Conservation (phyloP, 1,140 invertebrate species). For the Drosophila trapezifrons region DNA sequence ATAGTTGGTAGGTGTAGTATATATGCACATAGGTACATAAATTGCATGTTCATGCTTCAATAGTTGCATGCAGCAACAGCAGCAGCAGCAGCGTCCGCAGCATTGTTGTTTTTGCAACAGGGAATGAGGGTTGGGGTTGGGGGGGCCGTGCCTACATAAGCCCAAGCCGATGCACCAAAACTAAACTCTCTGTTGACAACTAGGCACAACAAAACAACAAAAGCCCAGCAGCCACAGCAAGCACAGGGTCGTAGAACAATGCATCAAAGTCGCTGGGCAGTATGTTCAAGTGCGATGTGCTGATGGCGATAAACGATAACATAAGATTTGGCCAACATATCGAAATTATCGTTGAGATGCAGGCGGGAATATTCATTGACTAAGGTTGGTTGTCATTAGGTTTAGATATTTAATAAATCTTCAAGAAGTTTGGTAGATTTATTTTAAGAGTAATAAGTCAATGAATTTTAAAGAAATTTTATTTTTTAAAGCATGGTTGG, state of each 20-base stretch:
- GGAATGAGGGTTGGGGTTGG: background rate
- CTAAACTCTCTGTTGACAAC: slow-evolving; percentile 70
- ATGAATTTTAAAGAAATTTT: no score
- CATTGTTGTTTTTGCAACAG: slow-evolving; percentile 37
- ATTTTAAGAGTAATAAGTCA: background rate
- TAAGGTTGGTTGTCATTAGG: background rate
- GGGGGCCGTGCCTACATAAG: slow-evolving; percentile 49
- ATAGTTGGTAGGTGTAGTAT: slow-evolving; percentile 57
- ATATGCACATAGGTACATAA: slow-evolving; percentile 59
- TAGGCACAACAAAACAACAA: slow-evolving; percentile 63
- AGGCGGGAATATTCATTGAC: background rate
- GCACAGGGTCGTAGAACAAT: slow-evolving; percentile 18
- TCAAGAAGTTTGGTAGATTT: background rate
- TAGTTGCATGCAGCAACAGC: slow-evolving; percentile 72
- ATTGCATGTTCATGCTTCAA: slow-evolving; percentile 81
- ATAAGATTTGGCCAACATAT: background rate
- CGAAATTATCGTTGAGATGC: background rate
- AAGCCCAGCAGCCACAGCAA: slow-evolving; percentile 34
- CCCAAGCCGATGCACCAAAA: slow-evolving; percentile 66
- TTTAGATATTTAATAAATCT: background rate
- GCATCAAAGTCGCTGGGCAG: slow-evolving; percentile 46
- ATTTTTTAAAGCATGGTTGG: no score
- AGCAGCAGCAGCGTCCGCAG: slow-evolving; percentile 38
- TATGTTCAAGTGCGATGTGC: slow-evolving; percentile 38
- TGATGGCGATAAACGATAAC: slow-evolving; percentile 43